phyloP scores from a whole-genome alignment of 1,140 invertebrate species.

The Caenorhabditis inopinata region DNA sequence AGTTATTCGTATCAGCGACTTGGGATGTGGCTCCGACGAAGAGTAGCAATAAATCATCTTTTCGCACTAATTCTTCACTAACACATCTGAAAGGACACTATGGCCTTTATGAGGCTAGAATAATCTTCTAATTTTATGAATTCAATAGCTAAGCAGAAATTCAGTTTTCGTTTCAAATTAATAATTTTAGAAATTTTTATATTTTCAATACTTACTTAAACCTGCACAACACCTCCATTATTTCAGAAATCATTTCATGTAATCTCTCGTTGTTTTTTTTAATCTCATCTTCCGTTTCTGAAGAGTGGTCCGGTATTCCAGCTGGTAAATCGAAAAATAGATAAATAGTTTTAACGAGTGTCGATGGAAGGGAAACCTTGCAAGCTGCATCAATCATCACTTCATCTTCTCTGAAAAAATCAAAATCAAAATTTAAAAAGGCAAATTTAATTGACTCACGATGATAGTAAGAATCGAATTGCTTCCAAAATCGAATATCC shows the following conservation, averaged over 20 bases:
- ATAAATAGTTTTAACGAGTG: slow-evolving; percentile 96
- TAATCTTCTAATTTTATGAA: too few species aligned
- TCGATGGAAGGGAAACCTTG: slow-evolving; percentile 88
- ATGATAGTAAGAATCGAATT: slow-evolving; percentile 55
- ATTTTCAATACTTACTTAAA: slow-evolving; percentile 72
- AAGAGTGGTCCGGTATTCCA: neutral
- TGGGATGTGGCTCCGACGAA: slow-evolving; percentile 90
- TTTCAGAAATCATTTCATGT: slow-evolving; percentile 69
- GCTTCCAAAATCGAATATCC: slow-evolving; percentile 59
- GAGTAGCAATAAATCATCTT: slow-evolving; percentile 90
- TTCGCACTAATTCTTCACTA: slow-evolving; percentile 89
- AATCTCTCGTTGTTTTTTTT: slow-evolving; percentile 18
- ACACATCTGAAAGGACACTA: slow-evolving; percentile 71
- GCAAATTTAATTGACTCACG: too few species aligned
- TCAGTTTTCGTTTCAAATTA: too few species aligned
- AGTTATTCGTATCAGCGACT: slow-evolving; percentile 75
- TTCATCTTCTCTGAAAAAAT: slow-evolving; percentile 55
- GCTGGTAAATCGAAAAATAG: slow-evolving; percentile 95
- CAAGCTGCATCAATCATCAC: slow-evolving; percentile 77
- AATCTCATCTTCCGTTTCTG: slow-evolving; percentile 48
- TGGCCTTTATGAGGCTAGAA: too few species aligned
- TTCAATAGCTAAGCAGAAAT: too few species aligned
- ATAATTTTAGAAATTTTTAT: too few species aligned
- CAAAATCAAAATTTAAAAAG: neutral
- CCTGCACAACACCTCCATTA: slow-evolving; percentile 88